Evolutionary conservation across 2,797 vertebrate species (phyloP).

Genomic region (Myripristis jacobus): DNA sequence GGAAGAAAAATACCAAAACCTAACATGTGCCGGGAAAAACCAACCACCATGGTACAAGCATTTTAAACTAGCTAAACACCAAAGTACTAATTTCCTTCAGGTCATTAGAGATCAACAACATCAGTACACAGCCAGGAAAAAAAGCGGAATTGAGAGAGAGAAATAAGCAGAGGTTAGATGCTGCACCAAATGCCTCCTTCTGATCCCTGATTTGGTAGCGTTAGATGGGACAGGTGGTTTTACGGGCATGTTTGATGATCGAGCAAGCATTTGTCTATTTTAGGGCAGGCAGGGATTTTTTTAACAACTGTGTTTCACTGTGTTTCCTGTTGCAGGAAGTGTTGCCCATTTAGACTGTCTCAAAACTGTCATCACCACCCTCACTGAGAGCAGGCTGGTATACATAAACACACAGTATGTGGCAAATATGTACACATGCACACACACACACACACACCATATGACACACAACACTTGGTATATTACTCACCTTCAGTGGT

Average conservation of each 20-base stretch:
- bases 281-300: neutral
- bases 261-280: conserved; percentile 1
- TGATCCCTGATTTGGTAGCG: neutral
- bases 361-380: neutral
- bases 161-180: conserved; percentile 9
- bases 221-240: too few relatives aligned
- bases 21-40: neutral
- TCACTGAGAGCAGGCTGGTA: neutral
- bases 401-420: too few relatives aligned
- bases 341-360: too few relatives aligned
- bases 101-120: conserved; percentile 42
- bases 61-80: conserved; percentile 27
- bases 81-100: conserved; percentile 45
- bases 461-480: neutral
- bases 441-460: neutral
- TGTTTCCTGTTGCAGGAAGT: neutral
- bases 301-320: neutral
- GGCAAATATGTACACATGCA: too few relatives aligned
- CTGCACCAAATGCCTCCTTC: neutral
- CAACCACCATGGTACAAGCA: conserved; percentile 28
- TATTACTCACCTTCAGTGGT: neutral
- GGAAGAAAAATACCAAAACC: conserved; percentile 30
- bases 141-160: conserved; percentile 10
- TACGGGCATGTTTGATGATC: neutral
- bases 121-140: conserved; percentile 12